Evolutionary conservation across 2,888 invertebrate genomes (phyloP).

Genomic region (Lasioglossum vierecki): DNA sequence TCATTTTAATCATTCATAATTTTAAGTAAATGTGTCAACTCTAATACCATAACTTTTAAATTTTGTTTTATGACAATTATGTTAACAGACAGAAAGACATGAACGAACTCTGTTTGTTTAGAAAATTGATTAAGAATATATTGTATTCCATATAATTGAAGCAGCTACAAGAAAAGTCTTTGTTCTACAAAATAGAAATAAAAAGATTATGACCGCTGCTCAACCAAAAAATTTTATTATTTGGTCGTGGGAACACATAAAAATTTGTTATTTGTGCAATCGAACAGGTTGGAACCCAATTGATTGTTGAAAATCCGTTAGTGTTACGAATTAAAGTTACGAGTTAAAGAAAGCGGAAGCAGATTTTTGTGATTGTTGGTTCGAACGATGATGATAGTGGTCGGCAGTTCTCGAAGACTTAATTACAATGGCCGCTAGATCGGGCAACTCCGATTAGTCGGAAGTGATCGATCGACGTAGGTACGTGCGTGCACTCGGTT

Average conservation of each 20-base stretch:
- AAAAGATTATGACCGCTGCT: too few species aligned
- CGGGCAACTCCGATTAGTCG: constrained; percentile 72
- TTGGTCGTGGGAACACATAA: background rate
- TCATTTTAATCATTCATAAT: too few species aligned
- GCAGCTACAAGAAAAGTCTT: background rate
- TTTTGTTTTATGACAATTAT: too few species aligned
- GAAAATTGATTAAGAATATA: too few species aligned
- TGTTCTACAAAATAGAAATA: background rate
- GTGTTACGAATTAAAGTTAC: background rate
- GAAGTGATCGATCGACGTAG: constrained; percentile 76
- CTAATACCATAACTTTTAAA: too few species aligned
- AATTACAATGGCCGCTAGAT: constrained; percentile 70
- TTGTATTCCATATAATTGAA: too few species aligned
- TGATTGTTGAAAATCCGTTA: background rate
- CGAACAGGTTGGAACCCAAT: background rate
- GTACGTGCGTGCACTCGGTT: constrained; percentile 56
- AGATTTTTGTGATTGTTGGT: background rate
- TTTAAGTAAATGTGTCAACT: too few species aligned
- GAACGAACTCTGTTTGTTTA: too few species aligned
- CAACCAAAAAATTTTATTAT: background rate
- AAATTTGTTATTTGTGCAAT: background rate
- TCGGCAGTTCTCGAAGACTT: constrained; percentile 57
- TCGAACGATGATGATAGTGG: constrained; percentile 37
- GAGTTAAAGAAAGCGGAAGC: background rate
- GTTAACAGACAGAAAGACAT: too few species aligned